Evolutionary conservation across 2,888 invertebrate species (phyloP).

Genomic region (Myopa testacea): DNA sequence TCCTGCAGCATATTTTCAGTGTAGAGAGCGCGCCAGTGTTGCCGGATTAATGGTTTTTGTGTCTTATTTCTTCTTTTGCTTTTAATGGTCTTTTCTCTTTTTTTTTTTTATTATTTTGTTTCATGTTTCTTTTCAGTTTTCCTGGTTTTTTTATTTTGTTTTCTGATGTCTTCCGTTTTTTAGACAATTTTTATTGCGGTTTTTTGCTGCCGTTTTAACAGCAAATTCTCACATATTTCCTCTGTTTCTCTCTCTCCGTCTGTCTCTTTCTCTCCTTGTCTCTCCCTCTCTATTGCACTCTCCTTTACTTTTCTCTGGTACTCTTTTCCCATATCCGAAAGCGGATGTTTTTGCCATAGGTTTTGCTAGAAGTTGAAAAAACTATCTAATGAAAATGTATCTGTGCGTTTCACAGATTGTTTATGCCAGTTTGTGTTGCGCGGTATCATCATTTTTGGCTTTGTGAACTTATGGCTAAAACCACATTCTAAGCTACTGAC

Average conservation of each 20-base stretch:
- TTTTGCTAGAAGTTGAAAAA: neutral
- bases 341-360: neutral
- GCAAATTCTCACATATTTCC: neutral
- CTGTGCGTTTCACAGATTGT: constrained; percentile 6
- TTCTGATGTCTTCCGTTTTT: neutral
- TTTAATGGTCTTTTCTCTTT: neutral
- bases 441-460: constrained; percentile 21
- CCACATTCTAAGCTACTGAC: constrained; percentile 15
- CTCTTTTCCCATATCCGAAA: neutral
- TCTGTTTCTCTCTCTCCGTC: neutral
- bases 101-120: neutral
- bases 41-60: constrained; percentile 14
- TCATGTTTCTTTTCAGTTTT: neutral
- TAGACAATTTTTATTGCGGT: neutral
- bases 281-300: neutral
- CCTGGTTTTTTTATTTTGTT: neutral
- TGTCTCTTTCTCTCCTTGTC: neutral
- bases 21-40: neutral
- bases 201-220: constrained; percentile 12
- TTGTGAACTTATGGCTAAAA: constrained; percentile 27
- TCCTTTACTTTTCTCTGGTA: neutral
- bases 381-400: constrained; percentile 9
- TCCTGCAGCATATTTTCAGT: neutral
- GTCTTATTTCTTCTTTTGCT: neutral
- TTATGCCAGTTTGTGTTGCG: constrained; percentile 6